phyloP scores from a whole-genome alignment of 2,888 invertebrate genomes.

The Pantelozetes paolii region DNA sequence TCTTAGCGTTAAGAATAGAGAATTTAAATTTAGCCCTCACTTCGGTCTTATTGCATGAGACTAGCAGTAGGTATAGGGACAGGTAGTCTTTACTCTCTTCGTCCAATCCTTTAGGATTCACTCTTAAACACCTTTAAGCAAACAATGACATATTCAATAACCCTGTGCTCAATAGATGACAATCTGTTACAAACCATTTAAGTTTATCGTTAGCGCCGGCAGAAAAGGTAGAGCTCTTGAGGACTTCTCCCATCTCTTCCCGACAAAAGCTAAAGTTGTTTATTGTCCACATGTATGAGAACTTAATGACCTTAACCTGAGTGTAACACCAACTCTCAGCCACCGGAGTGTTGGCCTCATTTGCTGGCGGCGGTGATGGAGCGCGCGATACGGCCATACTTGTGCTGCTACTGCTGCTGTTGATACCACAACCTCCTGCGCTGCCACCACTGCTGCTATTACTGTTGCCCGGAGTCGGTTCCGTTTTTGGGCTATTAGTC shows the following conservation, averaged over 20 bases:
- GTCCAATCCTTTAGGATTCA: constrained; percentile 98
- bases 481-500: constrained; percentile 28
- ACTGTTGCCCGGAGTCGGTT: constrained; percentile 39
- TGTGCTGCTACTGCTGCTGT: constrained; percentile 37
- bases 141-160: neutral
- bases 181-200: constrained; percentile 71
- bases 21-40: constrained; percentile 99
- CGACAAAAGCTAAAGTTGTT: constrained; percentile 99
- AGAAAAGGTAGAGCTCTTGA: constrained; percentile 99
- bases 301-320: constrained; percentile 99
- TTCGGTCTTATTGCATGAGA: constrained; percentile 99
- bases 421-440: constrained; percentile 16
- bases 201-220: constrained; percentile 99
- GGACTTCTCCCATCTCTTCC: constrained; percentile 99
- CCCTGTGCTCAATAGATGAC: neutral
- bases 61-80: constrained; percentile 95
- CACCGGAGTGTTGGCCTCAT: constrained; percentile 73
- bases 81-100: constrained; percentile 99
- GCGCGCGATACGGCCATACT: constrained; percentile 89
- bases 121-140: constrained; percentile 81
- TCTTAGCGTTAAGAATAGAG: constrained; percentile 98
- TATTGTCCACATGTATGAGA: constrained; percentile 99
- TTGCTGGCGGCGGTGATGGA: constrained; percentile 78
- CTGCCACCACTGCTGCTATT: constrained; percentile 29
- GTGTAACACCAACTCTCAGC: constrained; percentile 99